Evolutionary conservation across 2,888 invertebrate genomes (phyloP), one percentile per base, ranked within the genome.

Genomic region (Iphiclides podalirius): DNA sequence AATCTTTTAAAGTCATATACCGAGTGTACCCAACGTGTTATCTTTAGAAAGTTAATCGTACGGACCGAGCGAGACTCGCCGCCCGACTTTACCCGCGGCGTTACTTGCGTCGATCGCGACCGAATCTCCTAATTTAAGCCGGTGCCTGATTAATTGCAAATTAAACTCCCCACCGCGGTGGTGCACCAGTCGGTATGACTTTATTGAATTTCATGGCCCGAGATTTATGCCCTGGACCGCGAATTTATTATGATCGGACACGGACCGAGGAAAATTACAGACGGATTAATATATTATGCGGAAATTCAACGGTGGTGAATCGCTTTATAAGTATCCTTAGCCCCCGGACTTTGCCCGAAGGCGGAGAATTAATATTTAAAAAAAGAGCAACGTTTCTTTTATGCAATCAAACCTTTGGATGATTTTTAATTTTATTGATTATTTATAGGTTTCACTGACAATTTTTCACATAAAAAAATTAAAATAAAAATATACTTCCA

Each of bases 181-280:
- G 83, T 80, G 66, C 75, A 59, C 66, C 66, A 70, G 74, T 72
- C 70, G 69, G 72, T 86, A 86, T 79, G 79, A 85, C 86, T 86
- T 88, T 87, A 87, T 88, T 88, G 85, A 88, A 86, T 88, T 85
- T 87, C 82, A 79, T 77, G 76, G 72, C 53, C 62, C 57, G 67
- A 81, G 84, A 87, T 86, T 86, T 83, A 87, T 85, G 78, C 57
- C 60, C 63, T 62, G 72, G 66, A 77, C 77, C 70, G 72, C 72
- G 70, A 79, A 84, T 83, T 83, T 83, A 83, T 84, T 80, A 74
- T 77, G 67, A 68, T 52, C 51, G 41, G 47, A 46, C 47, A n/a
- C 35, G 14, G 35, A 41, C 50, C 41, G 41, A 35, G 45, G 36
- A 46, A 37, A 51, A 46, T 51, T 51, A 36, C 41, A 45, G 11